Conservation (phyloP, 2,797 vertebrate genomes). For the Dermochelys coriacea region DNA sequence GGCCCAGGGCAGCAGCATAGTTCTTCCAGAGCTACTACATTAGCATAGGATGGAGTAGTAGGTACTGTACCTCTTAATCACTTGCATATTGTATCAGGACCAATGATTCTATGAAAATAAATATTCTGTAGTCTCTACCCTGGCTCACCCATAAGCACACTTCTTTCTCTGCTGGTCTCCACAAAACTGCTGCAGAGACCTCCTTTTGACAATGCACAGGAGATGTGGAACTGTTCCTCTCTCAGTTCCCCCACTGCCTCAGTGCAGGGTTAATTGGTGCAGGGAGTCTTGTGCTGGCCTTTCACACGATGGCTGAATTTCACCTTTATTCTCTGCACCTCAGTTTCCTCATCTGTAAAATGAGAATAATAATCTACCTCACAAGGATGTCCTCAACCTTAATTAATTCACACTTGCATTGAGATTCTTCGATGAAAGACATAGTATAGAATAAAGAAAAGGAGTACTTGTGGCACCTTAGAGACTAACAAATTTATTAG, state of each 20-base stretch:
- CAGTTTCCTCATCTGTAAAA: not conserved
- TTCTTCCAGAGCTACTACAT: not conserved
- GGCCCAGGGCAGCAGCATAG: too few relatives aligned
- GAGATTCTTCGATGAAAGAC: not conserved
- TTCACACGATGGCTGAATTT: not conserved
- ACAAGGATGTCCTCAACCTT: not conserved
- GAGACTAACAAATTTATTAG: too few relatives aligned
- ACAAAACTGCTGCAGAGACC: not conserved
- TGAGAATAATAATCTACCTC: not conserved
- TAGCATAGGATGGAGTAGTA: not conserved
- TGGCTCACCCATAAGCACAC: not conserved
- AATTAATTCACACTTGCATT: not conserved
- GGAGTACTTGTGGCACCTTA: too few relatives aligned
- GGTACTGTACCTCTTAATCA: not conserved
- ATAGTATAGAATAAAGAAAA: not conserved
- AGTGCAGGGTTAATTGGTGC: not conserved
- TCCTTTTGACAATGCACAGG: not conserved
- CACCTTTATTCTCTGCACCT: not conserved
- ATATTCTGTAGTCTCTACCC: not conserved
- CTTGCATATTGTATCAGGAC: not conserved
- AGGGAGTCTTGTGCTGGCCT: not conserved
- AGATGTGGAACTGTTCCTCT: not conserved
- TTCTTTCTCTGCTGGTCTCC: not conserved
- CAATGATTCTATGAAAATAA: not conserved
- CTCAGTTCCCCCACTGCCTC: not conserved